phyloP scores from a whole-genome alignment of 2,888 invertebrate genomes.

The Luffia ferchaultella region DNA sequence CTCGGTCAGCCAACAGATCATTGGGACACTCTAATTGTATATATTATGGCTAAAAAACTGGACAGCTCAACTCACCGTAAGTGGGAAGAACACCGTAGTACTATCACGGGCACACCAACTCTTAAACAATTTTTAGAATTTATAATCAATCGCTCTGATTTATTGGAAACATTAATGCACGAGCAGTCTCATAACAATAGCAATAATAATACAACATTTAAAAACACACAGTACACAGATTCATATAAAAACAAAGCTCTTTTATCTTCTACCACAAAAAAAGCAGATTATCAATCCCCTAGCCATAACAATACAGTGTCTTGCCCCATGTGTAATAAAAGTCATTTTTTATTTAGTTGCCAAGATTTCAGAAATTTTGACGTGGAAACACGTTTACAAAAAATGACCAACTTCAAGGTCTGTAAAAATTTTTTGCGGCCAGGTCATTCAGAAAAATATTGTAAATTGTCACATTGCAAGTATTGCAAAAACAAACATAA shows the following conservation, averaged over 20 bases:
- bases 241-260: slow-evolving; percentile 8
- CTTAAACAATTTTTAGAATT: not conserved
- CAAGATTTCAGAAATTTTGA: slow-evolving; percentile 8
- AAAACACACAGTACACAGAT: too few species aligned
- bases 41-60: slow-evolving; percentile 13
- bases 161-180: slow-evolving; percentile 1
- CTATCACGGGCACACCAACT: not conserved
- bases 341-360: slow-evolving; percentile 8
- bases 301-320: not conserved
- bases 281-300: not conserved
- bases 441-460: slow-evolving; percentile 11
- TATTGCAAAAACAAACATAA: slow-evolving; percentile 13
- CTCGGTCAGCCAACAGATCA: slow-evolving; percentile 15
- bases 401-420: slow-evolving; percentile 7
- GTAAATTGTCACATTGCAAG: slow-evolving; percentile 14
- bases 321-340: not conserved
- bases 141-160: not conserved
- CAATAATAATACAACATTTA: not conserved
- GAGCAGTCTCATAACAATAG: not conserved
- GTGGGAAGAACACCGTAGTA: not conserved
- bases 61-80: slow-evolving; percentile 9
- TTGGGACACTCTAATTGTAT: slow-evolving; percentile 17
- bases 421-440: slow-evolving; percentile 9
- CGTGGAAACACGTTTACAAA: slow-evolving; percentile 6
- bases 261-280: too few species aligned